Evolutionary conservation across 2,888 invertebrate genomes (phyloP).

Genomic region (Apamea epomidion): DNA sequence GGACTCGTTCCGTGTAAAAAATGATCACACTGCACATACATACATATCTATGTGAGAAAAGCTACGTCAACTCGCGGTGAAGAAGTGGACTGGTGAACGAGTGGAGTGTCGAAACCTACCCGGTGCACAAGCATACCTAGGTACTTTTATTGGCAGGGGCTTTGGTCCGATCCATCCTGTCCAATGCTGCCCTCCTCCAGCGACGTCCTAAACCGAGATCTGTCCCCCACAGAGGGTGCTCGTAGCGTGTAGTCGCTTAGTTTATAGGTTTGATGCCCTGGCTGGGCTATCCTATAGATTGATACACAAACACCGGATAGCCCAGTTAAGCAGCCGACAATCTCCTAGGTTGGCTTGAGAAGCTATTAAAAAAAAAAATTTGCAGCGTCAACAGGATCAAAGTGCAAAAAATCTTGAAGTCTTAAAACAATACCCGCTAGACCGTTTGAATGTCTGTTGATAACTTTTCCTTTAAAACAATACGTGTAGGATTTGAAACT

Average conservation of each 20-base stretch:
- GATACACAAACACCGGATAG: not conserved
- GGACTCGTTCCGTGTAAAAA: not conserved
- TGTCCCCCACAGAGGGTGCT: not conserved
- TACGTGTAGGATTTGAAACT: slow-evolving; percentile 15
- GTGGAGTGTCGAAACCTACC: not conserved
- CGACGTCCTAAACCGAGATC: not conserved
- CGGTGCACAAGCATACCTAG: not conserved
- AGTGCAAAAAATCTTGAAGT: not conserved
- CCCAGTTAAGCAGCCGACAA: not conserved
- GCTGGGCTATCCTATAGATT: not conserved
- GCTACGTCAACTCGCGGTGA: not conserved
- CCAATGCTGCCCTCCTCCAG: not conserved
- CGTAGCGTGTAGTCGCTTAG: not conserved
- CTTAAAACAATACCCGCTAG: not conserved
- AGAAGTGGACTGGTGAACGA: not conserved
- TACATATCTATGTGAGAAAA: not conserved
- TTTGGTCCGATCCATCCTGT: not conserved
- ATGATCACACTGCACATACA: not conserved
- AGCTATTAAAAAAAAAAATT: not conserved
- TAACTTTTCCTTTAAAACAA: not conserved
- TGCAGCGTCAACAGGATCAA: too few species aligned
- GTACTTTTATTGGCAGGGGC: not conserved
- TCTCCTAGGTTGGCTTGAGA: not conserved
- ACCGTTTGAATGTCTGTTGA: not conserved
- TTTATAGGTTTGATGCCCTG: not conserved